Percentiles rank a stretch among this genome's conserved stretches.
These are phyloP conservation scores for Sebastes kiyomatsui DNA, from an alignment of 2,797 vertebrate species.

Conservation along the genomic window DNA sequence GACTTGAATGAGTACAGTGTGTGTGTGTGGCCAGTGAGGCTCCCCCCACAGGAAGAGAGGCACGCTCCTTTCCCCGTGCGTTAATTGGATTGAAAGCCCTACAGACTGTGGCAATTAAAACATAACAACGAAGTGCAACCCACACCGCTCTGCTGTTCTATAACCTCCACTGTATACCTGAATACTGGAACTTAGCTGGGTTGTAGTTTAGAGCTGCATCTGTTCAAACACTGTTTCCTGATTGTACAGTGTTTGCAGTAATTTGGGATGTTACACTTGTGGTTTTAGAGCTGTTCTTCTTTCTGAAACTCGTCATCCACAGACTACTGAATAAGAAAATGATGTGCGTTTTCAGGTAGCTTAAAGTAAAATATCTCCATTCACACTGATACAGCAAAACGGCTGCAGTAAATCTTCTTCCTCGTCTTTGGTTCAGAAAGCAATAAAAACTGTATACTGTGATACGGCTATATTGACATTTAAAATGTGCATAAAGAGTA, in stretches of 20 bases:
- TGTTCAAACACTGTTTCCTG: background rate
- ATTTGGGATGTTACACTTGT: background rate
- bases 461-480: no score
- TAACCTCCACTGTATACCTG: background rate
- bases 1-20: background rate
- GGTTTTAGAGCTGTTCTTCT: background rate
- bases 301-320: background rate
- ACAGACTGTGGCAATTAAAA: conserved; percentile 42
- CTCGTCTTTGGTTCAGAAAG: background rate
- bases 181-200: background rate
- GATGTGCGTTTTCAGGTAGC: background rate
- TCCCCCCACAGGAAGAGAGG: conserved; percentile 5
- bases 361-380: background rate
- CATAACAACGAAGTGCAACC: conserved; percentile 15
- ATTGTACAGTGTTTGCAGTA: background rate
- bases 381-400: background rate
- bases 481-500: no score
- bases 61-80: conserved; percentile 6
- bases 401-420: background rate
- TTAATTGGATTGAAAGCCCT: conserved; percentile 44
- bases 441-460: background rate
- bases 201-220: background rate
- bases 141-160: background rate
- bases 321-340: background rate
- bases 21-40: conserved; percentile 13